A percentile compares a stretch with the other conserved stretches of the same genome.
These are phyloP conservation scores for Drosophila subsilvestris DNA, from an alignment of 2,888 invertebrate genomes.

Conservation along the genomic window DNA sequence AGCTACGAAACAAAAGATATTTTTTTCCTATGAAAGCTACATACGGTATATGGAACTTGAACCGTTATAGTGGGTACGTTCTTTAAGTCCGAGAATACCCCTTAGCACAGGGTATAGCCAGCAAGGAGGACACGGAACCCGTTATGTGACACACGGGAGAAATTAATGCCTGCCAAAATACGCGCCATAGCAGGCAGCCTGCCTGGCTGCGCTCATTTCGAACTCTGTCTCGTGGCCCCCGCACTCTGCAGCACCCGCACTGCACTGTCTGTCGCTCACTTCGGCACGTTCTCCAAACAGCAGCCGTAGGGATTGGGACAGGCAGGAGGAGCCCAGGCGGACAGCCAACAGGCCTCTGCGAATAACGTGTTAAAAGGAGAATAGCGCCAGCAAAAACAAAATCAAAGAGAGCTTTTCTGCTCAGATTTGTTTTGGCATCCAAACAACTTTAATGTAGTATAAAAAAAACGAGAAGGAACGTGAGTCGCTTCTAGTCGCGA, in stretches of 20 bases:
- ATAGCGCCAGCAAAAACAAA: constrained; percentile 13
- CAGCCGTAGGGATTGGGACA: not conserved
- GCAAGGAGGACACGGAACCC: constrained; percentile 36
- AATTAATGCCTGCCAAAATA: constrained; percentile 75
- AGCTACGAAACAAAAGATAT: no score
- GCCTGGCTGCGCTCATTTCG: constrained; percentile 2
- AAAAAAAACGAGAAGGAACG: not conserved
- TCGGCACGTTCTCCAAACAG: constrained; percentile 67
- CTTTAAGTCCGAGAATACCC: no score
- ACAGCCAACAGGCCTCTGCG: constrained; percentile 4
- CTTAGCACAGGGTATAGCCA: not conserved
- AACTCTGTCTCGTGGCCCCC: not conserved
- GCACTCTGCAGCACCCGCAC: no score
- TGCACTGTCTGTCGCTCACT: not conserved
- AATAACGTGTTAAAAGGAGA: constrained; percentile 15
- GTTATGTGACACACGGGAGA: constrained; percentile 73
- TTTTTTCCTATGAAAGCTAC: no score
- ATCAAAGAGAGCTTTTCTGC: constrained; percentile 33
- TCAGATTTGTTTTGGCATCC: constrained; percentile 31
- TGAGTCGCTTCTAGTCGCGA: no score
- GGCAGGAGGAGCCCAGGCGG: not conserved
- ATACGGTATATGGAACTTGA: no score
- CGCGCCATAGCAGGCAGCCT: constrained; percentile 14
- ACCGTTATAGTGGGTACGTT: no score
- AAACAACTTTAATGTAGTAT: constrained; percentile 32